phyloP scores from a whole-genome alignment of 1,140 invertebrate species.

The Coelopa frigida region DNA sequence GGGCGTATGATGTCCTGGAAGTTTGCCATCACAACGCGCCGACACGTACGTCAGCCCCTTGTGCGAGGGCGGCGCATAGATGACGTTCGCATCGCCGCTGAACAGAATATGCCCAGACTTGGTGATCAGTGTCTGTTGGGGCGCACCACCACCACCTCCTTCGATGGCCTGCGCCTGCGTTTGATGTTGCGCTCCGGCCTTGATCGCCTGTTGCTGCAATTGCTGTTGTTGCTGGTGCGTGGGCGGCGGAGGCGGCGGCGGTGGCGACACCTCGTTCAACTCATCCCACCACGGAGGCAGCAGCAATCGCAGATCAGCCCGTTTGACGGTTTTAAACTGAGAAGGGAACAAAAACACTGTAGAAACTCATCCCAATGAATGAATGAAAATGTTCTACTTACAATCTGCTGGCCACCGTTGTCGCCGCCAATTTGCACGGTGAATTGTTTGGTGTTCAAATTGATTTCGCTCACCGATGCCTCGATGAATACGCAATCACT shows the following conservation, averaged over 20 bases:
- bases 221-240: conserved; percentile 9
- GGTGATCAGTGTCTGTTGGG: too few species aligned
- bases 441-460: conserved; percentile 65
- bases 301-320: conserved; percentile 82
- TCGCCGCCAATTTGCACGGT: conserved; percentile 60
- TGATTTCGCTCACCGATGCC: conserved; percentile 70
- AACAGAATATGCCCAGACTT: too few species aligned
- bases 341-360: conserved; percentile 3
- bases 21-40: conserved; percentile 31
- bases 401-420: conserved; percentile 9
- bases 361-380: background rate
- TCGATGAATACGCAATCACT: conserved; percentile 67
- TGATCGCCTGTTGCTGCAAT: conserved; percentile 1
- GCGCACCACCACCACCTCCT: too few species aligned
- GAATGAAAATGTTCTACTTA: conserved; percentile 10
- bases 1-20: conserved; percentile 15
- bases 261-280: conserved; percentile 59
- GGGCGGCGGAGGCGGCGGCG: conserved; percentile 10
- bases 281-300: conserved; percentile 94
- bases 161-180: conserved; percentile 14
- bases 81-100: background rate
- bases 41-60: conserved; percentile 24
- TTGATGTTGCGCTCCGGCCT: too few species aligned
- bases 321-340: conserved; percentile 27
- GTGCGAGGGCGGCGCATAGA: conserved; percentile 18